Percentiles rank a stretch among this genome's conserved stretches.
phyloP scores from a whole-genome alignment of 2,888 invertebrate genomes.

The Bunonema sp. region DNA sequence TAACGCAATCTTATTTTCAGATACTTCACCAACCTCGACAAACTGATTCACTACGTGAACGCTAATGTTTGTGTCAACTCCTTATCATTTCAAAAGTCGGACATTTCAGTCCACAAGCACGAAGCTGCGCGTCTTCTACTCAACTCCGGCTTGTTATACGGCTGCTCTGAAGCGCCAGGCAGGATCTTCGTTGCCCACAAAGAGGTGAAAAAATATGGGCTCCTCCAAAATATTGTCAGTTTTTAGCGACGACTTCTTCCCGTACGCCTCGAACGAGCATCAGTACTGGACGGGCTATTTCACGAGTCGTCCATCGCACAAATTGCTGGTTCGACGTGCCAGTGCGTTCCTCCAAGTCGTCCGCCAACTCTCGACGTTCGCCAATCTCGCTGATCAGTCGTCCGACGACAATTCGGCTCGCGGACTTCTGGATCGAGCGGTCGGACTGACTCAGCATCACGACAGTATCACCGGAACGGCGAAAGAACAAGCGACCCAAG shows the following conservation, averaged over 20 bases:
- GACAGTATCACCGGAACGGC: too few relatives aligned
- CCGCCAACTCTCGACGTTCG: too few relatives aligned
- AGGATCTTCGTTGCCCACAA: too few relatives aligned
- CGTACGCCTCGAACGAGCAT: conserved; percentile 68
- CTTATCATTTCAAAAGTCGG: neutral
- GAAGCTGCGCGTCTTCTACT: conserved; percentile 56
- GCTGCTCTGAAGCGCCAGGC: too few relatives aligned
- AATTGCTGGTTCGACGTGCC: conserved; percentile 46
- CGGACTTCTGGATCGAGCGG: conserved; percentile 19
- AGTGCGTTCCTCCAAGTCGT: conserved; percentile 48
- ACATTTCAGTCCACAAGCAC: neutral
- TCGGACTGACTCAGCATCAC: too few relatives aligned
- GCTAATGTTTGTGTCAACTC: conserved; percentile 30
- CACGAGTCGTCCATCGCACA: conserved; percentile 49
- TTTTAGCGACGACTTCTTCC: conserved; percentile 78
- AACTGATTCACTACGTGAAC: conserved; percentile 61
- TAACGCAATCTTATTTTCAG: too few relatives aligned
- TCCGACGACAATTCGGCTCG: too few relatives aligned
- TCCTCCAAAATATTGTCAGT: too few relatives aligned
- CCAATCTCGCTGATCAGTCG: too few relatives aligned
- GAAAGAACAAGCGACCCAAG: too few relatives aligned
- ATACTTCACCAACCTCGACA: conserved; percentile 68
- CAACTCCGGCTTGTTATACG: conserved; percentile 50
- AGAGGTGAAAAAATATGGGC: too few relatives aligned
- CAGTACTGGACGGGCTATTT: conserved; percentile 79